These are phyloP conservation scores for Kryptopterus vitreolus DNA, from an alignment of 2,797 vertebrate species.

Conservation along the genomic window DNA sequence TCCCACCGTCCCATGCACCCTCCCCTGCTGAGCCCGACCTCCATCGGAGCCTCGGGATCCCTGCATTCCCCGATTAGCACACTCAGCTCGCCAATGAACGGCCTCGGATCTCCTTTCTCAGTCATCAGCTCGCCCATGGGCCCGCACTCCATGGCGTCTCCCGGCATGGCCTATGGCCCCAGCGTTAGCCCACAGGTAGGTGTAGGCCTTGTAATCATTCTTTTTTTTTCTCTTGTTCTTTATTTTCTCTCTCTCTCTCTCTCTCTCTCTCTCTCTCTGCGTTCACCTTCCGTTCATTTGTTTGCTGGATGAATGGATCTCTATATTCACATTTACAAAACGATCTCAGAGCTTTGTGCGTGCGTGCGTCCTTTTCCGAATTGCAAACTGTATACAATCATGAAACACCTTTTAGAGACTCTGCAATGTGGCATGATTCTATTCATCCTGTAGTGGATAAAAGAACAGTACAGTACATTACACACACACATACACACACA, in stretches of 20 bases:
- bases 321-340: conserved; percentile 62
- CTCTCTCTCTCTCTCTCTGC: background rate
- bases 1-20: conserved; percentile 91
- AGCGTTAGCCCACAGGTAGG: conserved; percentile 92
- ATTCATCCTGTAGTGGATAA: conserved; percentile 26
- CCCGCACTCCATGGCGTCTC: conserved; percentile 89
- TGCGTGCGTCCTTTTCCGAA: conserved; percentile 71
- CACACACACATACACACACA: no score
- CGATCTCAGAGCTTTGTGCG: conserved; percentile 72
- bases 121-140: conserved; percentile 98
- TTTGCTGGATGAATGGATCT: conserved; percentile 64
- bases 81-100: conserved; percentile 89
- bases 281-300: conserved; percentile 23
- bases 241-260: no score
- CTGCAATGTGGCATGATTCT: conserved; percentile 30
- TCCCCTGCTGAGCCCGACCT: conserved; percentile 81
- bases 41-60: conserved; percentile 84
- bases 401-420: background rate
- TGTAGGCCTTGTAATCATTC: conserved; percentile 33
- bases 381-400: conserved; percentile 47
- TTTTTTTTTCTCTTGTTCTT: background rate
- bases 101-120: conserved; percentile 89
- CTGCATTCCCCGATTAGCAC: conserved; percentile 93
- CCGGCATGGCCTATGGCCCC: conserved; percentile 88
- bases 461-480: conserved; percentile 8